A percentile compares a stretch with the other conserved stretches of the same genome.
phyloP scores from a whole-genome alignment of 64 coral and sea anemone genomes.

The Dendronephthya gigantea region DNA sequence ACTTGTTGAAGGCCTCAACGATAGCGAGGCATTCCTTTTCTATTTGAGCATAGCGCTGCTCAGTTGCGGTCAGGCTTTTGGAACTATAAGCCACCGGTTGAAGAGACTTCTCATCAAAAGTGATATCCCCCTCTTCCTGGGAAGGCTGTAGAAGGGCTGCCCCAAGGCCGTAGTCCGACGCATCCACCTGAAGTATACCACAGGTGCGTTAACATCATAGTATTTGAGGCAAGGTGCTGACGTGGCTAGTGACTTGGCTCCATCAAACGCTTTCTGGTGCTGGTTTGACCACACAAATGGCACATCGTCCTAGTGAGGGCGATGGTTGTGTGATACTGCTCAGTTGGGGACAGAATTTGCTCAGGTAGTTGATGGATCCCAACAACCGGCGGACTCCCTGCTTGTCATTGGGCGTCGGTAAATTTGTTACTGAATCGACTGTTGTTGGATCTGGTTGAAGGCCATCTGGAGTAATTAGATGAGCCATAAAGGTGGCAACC shows the following conservation, averaged over 20 bases:
- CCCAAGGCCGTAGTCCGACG: neutral
- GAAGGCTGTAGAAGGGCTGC: neutral
- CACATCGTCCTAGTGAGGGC: conserved; percentile 35
- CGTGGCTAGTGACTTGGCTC: conserved; percentile 28
- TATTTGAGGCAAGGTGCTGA: conserved; percentile 37
- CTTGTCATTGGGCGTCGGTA: conserved; percentile 35
- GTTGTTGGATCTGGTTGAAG: conserved; percentile 34
- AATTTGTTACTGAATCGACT: conserved; percentile 34
- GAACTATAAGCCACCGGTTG: conserved; percentile 37
- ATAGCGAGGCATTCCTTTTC: conserved; percentile 43
- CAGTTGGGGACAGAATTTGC: conserved; percentile 33
- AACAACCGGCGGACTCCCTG: conserved; percentile 33
- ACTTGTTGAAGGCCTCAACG: conserved; percentile 41
- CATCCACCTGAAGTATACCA: neutral
- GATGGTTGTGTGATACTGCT: conserved; percentile 32
- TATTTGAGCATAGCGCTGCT: conserved; percentile 32
- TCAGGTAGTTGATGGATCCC: conserved; percentile 51
- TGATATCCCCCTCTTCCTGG: neutral
- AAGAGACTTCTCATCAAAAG: conserved; percentile 34
- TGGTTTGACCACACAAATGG: conserved; percentile 48
- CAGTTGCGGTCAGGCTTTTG: conserved; percentile 29
- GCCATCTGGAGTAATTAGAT: conserved; percentile 23
- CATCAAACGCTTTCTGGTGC: conserved; percentile 41
- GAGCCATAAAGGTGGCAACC: conserved; percentile 24
- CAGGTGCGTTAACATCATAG: conserved; percentile 39